A percentile compares a stretch with the other conserved stretches of the same genome.
phyloP scores from a whole-genome alignment of 2,888 invertebrate genomes.

The Dermolepida albohirtum region DNA sequence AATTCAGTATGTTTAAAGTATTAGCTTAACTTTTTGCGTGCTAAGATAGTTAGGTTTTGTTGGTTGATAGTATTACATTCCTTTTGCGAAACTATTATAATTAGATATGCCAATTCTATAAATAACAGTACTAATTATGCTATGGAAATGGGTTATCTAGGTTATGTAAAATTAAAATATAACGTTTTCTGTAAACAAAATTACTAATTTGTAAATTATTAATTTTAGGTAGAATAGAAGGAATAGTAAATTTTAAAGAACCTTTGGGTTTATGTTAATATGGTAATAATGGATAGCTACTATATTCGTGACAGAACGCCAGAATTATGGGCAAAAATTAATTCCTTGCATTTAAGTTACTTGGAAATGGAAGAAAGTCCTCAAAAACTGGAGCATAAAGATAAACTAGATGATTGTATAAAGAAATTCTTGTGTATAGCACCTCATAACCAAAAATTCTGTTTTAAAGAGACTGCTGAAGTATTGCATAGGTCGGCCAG shows the following conservation, averaged over 20 bases:
- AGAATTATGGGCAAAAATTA: constrained; percentile 77
- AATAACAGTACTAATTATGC: constrained; percentile 38
- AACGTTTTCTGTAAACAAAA: not conserved
- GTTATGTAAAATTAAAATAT: constrained; percentile 32
- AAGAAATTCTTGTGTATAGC: constrained; percentile 82
- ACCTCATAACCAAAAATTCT: constrained; percentile 84
- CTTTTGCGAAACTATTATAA: constrained; percentile 39
- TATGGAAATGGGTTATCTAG: constrained; percentile 39
- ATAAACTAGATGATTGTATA: constrained; percentile 83
- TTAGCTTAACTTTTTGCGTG: not conserved
- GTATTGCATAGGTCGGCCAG: constrained; percentile 81
- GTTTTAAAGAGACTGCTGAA: constrained; percentile 78
- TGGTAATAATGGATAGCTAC: constrained; percentile 65
- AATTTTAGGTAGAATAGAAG: constrained; percentile 5
- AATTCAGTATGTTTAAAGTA: not conserved
- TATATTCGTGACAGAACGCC: constrained; percentile 70
- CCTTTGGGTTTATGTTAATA: constrained; percentile 31
- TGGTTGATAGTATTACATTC: constrained; percentile 11
- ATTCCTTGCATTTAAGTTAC: constrained; percentile 82
- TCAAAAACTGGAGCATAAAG: constrained; percentile 80
- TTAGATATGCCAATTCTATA: constrained; percentile 40
- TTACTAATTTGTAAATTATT: not conserved
- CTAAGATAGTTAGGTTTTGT: constrained; percentile 13
- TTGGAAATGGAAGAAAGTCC: constrained; percentile 84
- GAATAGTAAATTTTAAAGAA: constrained; percentile 5